Base-by-base conservation (phyloP, 2,888 invertebrate genomes). In the Trypoxylon attenuatum region DNA sequence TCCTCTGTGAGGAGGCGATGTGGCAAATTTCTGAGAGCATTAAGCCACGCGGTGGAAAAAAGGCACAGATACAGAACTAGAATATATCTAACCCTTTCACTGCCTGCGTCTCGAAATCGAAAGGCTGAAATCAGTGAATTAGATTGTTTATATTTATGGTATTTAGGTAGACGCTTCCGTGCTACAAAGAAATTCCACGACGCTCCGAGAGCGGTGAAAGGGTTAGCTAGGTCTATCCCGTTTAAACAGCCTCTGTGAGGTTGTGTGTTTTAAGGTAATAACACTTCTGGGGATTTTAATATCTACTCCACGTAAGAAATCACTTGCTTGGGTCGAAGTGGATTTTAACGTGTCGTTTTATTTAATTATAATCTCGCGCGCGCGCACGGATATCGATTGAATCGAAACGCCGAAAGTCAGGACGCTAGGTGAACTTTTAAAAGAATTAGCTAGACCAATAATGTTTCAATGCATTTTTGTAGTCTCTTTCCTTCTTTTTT, bases 1-100 rank as follows among this genome's bases (percentile, higher is more conserved):
- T 94, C 86, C 91, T 98, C 80, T 94, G 94, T 85, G 99, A 99
- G 88, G 99, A 99, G 87, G 95, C 96, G 59, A 95, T 99, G 93
- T 99, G 99, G 99, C 96, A 97, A 88, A 94, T 98, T 82, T 99
- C 98, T 0, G 97, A 98, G 89, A 93, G 92, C 74, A 97, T 99
- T 80, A 98, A 98, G 89, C 98, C 98, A 53, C 90, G 96, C 60
- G 94, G 92, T 21, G 91, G 91, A 1, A 91, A 91, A 69, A 89
- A 91, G 80, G 84, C 88, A 39, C 84, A 85, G 61, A 51, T 81
- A 10, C 84, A 86, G 59, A 86, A 85, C 69, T 86, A 82, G 79
- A 69, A 73, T 60, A 77, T 63, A 73, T 53, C 70, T 62, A 79
- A 80, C 73, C 74, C 77, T 77, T 79, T 78, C 75, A 74, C 73